A percentile compares a stretch with the other conserved stretches of the same genome.
Evolutionary conservation across 2,888 invertebrate genomes (phyloP).

Genomic region (Dinocampus coccinellae): DNA sequence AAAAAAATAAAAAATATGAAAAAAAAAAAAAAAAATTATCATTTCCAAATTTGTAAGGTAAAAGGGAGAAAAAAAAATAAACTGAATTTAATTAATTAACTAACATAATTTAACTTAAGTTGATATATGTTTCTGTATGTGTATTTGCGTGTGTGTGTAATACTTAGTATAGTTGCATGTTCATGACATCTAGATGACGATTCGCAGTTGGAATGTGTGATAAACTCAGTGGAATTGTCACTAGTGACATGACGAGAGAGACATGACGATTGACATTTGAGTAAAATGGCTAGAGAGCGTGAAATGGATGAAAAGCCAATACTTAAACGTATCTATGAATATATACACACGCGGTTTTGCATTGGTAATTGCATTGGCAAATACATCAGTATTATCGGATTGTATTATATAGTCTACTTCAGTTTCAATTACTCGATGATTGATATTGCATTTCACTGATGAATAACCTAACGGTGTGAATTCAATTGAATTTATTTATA

Average conservation of each 20-base stretch:
- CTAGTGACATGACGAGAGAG: conserved; percentile 42
- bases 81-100: too few relatives aligned
- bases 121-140: not conserved
- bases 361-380: not conserved
- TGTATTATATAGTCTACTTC: not conserved
- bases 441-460: not conserved
- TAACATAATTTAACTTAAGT: too few relatives aligned
- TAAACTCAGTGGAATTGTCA: conserved; percentile 54
- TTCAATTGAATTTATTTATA: not conserved
- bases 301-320: conserved; percentile 33
- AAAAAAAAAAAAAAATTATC: too few relatives aligned
- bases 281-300: conserved; percentile 35
- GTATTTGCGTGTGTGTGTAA: not conserved
- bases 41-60: too few relatives aligned
- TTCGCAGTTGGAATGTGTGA: conserved; percentile 60
- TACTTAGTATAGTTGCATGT: conserved; percentile 10
- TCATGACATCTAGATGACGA: conserved; percentile 53
- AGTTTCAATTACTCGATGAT: not conserved
- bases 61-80: too few relatives aligned
- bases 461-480: not conserved
- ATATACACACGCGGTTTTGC: not conserved
- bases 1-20: too few relatives aligned
- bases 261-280: conserved; percentile 41
- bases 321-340: not conserved
- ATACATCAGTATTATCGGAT: not conserved